Conservation (phyloP, 2,113 vertebrate genomes). For the Microtus ochrogaster region DNA sequence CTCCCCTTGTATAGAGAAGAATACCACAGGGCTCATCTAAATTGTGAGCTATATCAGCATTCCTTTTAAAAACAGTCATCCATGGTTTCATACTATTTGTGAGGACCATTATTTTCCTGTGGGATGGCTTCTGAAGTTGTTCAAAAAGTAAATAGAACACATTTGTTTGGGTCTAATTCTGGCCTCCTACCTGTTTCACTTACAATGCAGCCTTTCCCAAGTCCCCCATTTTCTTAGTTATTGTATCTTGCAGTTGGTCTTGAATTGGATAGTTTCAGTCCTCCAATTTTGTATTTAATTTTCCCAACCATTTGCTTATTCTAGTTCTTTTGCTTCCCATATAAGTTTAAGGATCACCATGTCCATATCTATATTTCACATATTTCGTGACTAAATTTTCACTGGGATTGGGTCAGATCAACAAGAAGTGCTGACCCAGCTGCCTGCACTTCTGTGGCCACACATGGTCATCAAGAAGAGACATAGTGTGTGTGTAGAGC, state of each 20-base stretch:
- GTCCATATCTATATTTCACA: not conserved
- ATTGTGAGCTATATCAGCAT: not conserved
- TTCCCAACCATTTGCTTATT: constrained; percentile 21
- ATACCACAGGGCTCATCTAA: not conserved
- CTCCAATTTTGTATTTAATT: not conserved
- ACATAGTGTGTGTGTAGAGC: not conserved
- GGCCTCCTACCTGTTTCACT: not conserved
- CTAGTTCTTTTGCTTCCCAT: not conserved
- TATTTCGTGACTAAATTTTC: not conserved
- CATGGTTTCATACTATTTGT: not conserved
- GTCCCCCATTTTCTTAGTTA: not conserved
- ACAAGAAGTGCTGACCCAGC: not conserved
- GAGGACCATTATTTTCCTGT: not conserved
- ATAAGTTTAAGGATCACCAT: not conserved
- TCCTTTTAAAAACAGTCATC: not conserved
- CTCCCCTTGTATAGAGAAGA: not conserved
- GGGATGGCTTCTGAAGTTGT: not conserved
- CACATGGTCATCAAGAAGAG: not conserved
- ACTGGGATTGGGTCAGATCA: not conserved
- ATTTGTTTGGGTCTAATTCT: not conserved
- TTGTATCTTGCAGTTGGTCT: not conserved
- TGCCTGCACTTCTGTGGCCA: not conserved
- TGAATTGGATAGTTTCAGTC: not conserved
- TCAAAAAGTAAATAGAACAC: constrained; percentile 12
- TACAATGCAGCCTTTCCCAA: not conserved